Evolutionary conservation across 2,888 invertebrate genomes (phyloP).

Genomic region (Phlogophora meticulosa): DNA sequence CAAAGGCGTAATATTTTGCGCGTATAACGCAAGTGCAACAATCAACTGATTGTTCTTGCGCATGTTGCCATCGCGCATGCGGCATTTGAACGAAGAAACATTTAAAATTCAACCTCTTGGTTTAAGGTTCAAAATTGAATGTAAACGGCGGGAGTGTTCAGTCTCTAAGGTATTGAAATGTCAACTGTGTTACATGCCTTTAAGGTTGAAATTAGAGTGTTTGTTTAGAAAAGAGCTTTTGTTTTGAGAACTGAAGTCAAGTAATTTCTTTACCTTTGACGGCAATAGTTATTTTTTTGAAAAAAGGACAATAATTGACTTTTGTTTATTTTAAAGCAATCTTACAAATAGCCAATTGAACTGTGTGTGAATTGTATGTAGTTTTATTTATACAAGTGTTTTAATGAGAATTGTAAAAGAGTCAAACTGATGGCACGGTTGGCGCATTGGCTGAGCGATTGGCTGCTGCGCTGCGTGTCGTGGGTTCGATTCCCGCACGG

Average conservation of each 20-base stretch:
- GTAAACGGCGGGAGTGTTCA: neutral
- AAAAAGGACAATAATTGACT: constrained; percentile 21
- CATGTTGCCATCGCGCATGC: constrained; percentile 66
- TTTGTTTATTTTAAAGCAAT: constrained; percentile 37
- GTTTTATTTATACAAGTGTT: too few relatives aligned
- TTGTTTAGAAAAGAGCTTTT: constrained; percentile 55
- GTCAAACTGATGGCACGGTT: too few relatives aligned
- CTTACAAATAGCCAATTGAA: constrained; percentile 27
- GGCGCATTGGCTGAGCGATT: too few relatives aligned
- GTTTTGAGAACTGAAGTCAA: constrained; percentile 66
- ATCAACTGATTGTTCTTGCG: constrained; percentile 72
- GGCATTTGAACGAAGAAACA: constrained; percentile 47
- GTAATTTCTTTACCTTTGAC: constrained; percentile 58
- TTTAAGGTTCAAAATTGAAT: constrained; percentile 6
- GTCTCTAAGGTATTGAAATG: neutral
- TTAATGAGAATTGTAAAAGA: too few relatives aligned
- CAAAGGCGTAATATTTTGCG: constrained; percentile 69
- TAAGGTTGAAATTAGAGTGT: constrained; percentile 21
- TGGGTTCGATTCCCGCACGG: too few relatives aligned
- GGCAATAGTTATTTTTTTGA: constrained; percentile 3
- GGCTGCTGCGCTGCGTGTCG: too few relatives aligned
- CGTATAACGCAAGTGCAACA: constrained; percentile 63
- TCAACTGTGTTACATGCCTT: rapidly evolving
- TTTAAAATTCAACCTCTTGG: neutral
- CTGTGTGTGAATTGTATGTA: too few relatives aligned